A percentile compares a stretch with the other conserved stretches of the same genome.
Conservation (phyloP, 1,140 invertebrate genomes). For the Drosophila kepulauana region DNA sequence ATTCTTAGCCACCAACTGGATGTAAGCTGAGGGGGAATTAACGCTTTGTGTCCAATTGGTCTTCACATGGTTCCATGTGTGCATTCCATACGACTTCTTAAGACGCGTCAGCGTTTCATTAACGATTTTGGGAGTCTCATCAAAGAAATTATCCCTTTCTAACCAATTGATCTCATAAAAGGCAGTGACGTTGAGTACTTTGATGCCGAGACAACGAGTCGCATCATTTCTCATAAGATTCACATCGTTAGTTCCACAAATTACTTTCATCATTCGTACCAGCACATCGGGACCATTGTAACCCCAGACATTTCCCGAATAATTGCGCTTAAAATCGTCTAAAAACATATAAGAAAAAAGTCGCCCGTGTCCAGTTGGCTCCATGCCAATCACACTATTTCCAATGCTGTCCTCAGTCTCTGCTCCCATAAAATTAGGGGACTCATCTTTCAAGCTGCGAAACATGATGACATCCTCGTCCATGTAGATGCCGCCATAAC, state of each 20-base stretch:
- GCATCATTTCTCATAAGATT: conserved; percentile 86
- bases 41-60: conserved; percentile 82
- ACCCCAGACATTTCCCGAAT: conserved; percentile 88
- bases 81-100: conserved; percentile 87
- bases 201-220: conserved; percentile 87
- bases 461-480: conserved; percentile 91
- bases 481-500: conserved; percentile 91
- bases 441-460: conserved; percentile 87
- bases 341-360: conserved; percentile 84
- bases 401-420: conserved; percentile 87
- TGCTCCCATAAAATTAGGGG: conserved; percentile 88
- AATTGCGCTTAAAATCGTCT: conserved; percentile 87
- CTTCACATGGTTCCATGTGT: conserved; percentile 90
- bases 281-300: conserved; percentile 91
- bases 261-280: conserved; percentile 87
- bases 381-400: conserved; percentile 88
- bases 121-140: conserved; percentile 70
- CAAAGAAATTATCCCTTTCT: conserved; percentile 88
- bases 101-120: conserved; percentile 85
- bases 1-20: conserved; percentile 85
- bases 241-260: conserved; percentile 87
- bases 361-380: conserved; percentile 44
- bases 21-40: conserved; percentile 86
- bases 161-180: conserved; percentile 89
- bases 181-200: conserved; percentile 86